Evolutionary conservation across 2,113 vertebrate genomes (phyloP), one percentile per base, ranked within the genome.

Genomic region (Pipa parva): DNA sequence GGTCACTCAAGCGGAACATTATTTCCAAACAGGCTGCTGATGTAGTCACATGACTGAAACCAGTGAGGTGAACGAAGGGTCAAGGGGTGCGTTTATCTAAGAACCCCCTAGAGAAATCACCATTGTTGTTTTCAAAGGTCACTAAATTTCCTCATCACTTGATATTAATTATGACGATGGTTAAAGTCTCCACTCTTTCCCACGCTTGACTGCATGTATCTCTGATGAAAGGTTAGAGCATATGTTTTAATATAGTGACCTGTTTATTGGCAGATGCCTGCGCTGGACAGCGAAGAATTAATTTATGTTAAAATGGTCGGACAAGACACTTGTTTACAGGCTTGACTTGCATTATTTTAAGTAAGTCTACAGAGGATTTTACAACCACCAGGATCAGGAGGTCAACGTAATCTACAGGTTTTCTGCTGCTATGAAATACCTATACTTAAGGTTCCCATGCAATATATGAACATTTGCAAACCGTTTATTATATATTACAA

Each of bases 161-260:
- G 58, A 61, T 70, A 70, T 60, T 70, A 60, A 70, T 70, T 70
- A 54, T 61, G 66, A 70, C 33, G 9, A 45, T 37, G 28, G 66
- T 59, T 25, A 12, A 25, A 20, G 42, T 31, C 15, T 18, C 18
- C 24, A 3, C 17, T 7, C 21, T 29, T 29, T 51, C 21, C 25
- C 29, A 68, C 22, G 64, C 21, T 26, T 18, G 28, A 46, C 29
- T 42, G 65, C 57, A 54, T 56, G 42, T 18, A 59, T 70, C 58
- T 61, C 49, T 31, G 20, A 52, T 42, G 45, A 70, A 70, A 70
- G 66, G 66, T 70, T 70, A 61, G 24, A 46, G 26, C 15, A 70
- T 70, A 29, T 25, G 49, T 70, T 54, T 45, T 45, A 70, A 70
- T 70, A 45, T 12, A 54, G 58, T 27, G 57, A 61, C 24, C 46